Conservation (phyloP, 2,888 invertebrate species). For the Heteromurus nitidus region DNA sequence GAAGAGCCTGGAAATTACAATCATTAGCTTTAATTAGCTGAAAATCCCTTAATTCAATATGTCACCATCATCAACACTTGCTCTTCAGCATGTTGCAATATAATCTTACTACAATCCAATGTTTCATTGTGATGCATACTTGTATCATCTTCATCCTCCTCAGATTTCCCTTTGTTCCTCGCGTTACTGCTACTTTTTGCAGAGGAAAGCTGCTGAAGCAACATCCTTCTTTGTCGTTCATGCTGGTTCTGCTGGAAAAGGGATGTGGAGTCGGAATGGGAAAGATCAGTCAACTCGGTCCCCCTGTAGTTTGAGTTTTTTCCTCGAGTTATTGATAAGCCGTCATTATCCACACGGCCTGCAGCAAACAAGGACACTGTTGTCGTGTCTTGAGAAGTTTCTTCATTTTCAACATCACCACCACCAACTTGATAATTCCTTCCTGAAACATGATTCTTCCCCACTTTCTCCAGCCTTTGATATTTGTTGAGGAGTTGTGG, state of each 20-base stretch:
- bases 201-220: constrained; percentile 32
- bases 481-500: background rate
- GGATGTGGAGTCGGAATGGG: constrained; percentile 58
- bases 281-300: constrained; percentile 50
- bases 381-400: constrained; percentile 44
- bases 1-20: background rate
- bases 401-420: constrained; percentile 20
- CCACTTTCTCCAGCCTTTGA: constrained; percentile 22
- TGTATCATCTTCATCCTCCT: constrained; percentile 3
- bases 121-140: background rate
- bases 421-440: background rate
- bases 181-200: background rate
- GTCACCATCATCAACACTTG: background rate
- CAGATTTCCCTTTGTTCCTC: constrained; percentile 18
- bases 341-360: background rate
- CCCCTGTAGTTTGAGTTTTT: background rate
- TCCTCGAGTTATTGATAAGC: background rate
- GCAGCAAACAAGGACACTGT: constrained; percentile 9
- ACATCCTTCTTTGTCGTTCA: constrained; percentile 30
- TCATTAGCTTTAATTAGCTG: background rate
- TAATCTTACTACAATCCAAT: background rate
- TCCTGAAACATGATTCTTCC: background rate
- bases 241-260: constrained; percentile 13
- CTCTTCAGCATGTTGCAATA: background rate
- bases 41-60: background rate